Conservation (phyloP, 1,140 invertebrate species). For the Atta cephalotes region DNA sequence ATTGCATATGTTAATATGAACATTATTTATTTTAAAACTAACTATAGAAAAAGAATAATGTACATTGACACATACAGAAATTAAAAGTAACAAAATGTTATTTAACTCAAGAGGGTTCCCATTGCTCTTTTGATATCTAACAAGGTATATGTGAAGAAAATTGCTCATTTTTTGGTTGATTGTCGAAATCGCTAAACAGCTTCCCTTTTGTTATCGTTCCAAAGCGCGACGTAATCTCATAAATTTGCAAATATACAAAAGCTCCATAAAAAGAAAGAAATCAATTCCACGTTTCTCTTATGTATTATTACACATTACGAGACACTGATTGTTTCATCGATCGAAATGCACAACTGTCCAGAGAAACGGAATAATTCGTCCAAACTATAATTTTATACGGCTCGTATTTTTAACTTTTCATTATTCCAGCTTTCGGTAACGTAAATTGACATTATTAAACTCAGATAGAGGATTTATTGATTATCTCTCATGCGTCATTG, state of each 20-base stretch:
- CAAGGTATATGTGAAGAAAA: not conserved
- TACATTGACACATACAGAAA: no score
- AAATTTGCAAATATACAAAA: not conserved
- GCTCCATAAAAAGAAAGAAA: not conserved
- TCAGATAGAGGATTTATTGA: slow-evolving; percentile 17
- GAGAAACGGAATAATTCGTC: not conserved
- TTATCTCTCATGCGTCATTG: slow-evolving; percentile 24
- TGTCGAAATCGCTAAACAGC: not conserved
- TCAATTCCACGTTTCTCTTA: not conserved
- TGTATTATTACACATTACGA: not conserved
- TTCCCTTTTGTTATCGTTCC: not conserved
- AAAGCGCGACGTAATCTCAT: not conserved
- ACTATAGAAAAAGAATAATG: no score
- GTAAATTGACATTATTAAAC: slow-evolving; percentile 25
- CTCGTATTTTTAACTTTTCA: slow-evolving; percentile 18
- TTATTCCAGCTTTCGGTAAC: slow-evolving; percentile 15
- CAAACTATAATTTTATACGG: not conserved
- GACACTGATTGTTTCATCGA: not conserved
- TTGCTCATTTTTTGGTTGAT: not conserved
- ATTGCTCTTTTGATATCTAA: no score
- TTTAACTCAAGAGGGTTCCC: no score
- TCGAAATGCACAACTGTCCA: not conserved
- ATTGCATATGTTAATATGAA: no score
- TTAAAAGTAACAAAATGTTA: no score
- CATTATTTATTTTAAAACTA: no score